Percentiles rank a stretch among this genome's conserved stretches.
Evolutionary conservation across 2,113 vertebrate species (phyloP).

Genomic region (Chlamydotis undulata): DNA sequence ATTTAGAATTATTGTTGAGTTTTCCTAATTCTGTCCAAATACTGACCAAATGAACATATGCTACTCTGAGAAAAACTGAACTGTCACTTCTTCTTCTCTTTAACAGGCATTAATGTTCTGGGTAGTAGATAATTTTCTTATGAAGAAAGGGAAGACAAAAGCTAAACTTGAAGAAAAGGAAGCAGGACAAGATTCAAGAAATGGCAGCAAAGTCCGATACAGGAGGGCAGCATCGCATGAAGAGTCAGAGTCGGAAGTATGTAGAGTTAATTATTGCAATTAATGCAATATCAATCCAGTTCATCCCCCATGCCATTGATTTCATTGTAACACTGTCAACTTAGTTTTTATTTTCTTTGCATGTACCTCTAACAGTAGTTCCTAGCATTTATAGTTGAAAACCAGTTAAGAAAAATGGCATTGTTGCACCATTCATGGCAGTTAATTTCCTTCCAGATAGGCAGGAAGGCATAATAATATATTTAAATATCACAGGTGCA

Average conservation of each 20-base stretch:
- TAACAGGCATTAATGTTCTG: conserved; percentile 95
- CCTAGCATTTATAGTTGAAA: not conserved
- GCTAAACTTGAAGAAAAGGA: conserved; percentile 95
- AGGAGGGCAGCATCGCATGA: conserved; percentile 94
- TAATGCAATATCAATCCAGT: not conserved
- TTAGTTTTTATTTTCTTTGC: not conserved
- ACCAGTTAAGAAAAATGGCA: not conserved
- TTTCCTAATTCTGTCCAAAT: not conserved
- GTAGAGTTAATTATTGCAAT: not conserved
- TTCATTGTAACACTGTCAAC: not conserved
- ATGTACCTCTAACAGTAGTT: not conserved
- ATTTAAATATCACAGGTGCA: not conserved
- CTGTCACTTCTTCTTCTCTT: not conserved
- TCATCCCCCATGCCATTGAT: not conserved
- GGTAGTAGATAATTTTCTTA: conserved; percentile 98
- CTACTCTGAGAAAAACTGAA: not conserved
- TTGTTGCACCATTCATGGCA: not conserved
- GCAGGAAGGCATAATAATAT: not conserved
- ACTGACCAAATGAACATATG: not conserved
- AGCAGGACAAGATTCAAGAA: conserved; percentile 85
- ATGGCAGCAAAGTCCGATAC: conserved; percentile 93
- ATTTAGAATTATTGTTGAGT: not conserved
- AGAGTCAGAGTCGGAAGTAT: conserved; percentile 96
- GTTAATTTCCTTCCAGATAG: not conserved
- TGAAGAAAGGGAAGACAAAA: conserved; percentile 99